Conservation (phyloP, 2,888 invertebrate species). For the Zaprionus obscuricornis region DNA sequence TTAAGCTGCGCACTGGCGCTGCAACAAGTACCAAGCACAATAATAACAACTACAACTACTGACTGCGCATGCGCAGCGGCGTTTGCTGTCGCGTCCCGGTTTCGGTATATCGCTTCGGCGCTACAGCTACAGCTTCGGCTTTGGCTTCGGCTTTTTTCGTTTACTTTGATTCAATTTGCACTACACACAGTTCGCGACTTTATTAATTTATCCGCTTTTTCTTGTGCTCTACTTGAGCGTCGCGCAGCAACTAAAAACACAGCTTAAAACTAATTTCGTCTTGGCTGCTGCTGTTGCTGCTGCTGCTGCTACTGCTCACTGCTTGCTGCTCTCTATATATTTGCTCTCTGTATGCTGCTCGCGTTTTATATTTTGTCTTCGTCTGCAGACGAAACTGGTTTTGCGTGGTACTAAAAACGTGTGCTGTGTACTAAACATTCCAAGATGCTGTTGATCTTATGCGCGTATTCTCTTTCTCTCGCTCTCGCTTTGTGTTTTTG, state of each 20-base stretch:
- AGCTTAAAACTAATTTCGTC: constrained; percentile 29
- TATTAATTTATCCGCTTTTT: constrained; percentile 13
- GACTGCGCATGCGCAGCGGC: constrained; percentile 69
- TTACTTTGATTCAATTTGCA: constrained; percentile 6
- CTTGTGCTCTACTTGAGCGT: constrained; percentile 70
- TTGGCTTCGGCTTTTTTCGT: constrained; percentile 12
- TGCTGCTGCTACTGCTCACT: constrained; percentile 38
- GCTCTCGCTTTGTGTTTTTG: neutral
- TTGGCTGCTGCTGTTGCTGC: constrained; percentile 29
- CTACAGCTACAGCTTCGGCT: constrained; percentile 13
- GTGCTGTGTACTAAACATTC: constrained; percentile 60
- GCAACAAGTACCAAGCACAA: constrained; percentile 29
- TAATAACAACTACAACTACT: constrained; percentile 31
- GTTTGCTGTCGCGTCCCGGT: constrained; percentile 29
- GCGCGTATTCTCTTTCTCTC: neutral
- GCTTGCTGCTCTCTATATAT: constrained; percentile 1
- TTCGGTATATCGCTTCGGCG: neutral
- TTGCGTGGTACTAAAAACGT: constrained; percentile 40
- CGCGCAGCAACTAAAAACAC: constrained; percentile 70
- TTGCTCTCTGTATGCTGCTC: constrained; percentile 16
- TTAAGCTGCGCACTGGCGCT: constrained; percentile 67
- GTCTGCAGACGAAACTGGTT: constrained; percentile 44
- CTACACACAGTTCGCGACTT: neutral
- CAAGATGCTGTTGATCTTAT: constrained; percentile 47
- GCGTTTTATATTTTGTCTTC: constrained; percentile 17